Evolutionary conservation across 2,113 vertebrate species (phyloP).

Genomic region (Sterrhoptilus dennistouni): DNA sequence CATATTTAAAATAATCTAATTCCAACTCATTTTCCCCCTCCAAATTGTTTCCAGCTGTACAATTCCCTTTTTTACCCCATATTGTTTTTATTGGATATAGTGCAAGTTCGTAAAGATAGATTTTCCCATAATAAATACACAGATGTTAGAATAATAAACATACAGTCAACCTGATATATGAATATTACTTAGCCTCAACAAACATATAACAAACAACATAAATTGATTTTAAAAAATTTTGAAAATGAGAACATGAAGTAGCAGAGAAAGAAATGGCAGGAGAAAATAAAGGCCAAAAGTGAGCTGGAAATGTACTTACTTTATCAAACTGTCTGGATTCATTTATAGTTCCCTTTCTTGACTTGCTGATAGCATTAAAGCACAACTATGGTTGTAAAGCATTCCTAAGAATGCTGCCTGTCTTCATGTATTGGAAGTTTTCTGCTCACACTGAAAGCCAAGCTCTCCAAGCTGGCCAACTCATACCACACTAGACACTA

Average conservation of each 20-base stretch:
- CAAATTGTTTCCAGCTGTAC: constrained; percentile 52
- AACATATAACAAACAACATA: not conserved
- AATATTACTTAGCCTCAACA: constrained; percentile 26
- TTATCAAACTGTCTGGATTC: constrained; percentile 35
- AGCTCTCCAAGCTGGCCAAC: constrained; percentile 1
- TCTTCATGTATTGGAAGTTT: not conserved
- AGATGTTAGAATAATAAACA: constrained; percentile 60
- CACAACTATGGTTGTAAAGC: not conserved
- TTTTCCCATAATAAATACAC: constrained; percentile 62
- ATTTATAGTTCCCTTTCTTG: constrained; percentile 40
- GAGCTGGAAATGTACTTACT: constrained; percentile 5
- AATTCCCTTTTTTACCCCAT: not conserved
- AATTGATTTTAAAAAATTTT: not conserved
- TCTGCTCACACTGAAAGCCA: not conserved
- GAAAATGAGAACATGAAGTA: not conserved
- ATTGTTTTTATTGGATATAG: constrained; percentile 62
- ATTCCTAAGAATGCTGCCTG: not conserved
- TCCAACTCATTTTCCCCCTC: constrained; percentile 35
- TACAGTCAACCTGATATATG: constrained; percentile 27
- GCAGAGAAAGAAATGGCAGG: not conserved
- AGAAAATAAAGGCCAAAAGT: not conserved
- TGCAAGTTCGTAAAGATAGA: constrained; percentile 23
- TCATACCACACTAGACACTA: constrained; percentile 2
- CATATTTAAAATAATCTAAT: constrained; percentile 62
- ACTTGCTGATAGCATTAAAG: constrained; percentile 45